phyloP scores from a whole-genome alignment of 2,888 invertebrate species.

The Trichacis sp. region DNA sequence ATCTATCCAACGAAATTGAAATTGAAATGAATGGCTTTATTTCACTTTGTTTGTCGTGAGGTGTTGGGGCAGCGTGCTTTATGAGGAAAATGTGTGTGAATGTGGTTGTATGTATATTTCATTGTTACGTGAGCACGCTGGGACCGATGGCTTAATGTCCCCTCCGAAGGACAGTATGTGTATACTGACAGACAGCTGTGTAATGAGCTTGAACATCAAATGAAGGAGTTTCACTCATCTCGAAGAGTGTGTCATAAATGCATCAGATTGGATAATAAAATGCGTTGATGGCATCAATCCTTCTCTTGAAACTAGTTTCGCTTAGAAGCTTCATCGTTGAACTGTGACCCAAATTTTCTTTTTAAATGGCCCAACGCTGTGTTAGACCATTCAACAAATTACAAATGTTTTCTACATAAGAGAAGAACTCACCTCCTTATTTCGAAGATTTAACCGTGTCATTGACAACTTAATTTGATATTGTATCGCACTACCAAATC shows the following conservation, averaged over 20 bases:
- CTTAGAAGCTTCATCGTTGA: conserved; percentile 15
- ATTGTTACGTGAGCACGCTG: too few relatives aligned
- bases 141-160: too few relatives aligned
- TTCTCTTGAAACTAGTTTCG: conserved; percentile 16
- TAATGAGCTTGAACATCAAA: too few relatives aligned
- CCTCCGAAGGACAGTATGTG: too few relatives aligned
- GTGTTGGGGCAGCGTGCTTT: too few relatives aligned
- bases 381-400: conserved; percentile 31
- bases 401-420: conserved; percentile 20
- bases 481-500: conserved; percentile 19
- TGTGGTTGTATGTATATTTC: too few relatives aligned
- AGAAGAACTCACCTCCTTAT: conserved; percentile 23
- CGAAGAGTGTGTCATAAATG: background rate
- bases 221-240: too few relatives aligned
- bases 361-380: conserved; percentile 33
- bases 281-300: conserved; percentile 22
- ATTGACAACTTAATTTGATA: conserved; percentile 24
- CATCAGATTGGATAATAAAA: conserved; percentile 20
- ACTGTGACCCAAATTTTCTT: conserved; percentile 18
- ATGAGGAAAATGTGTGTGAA: too few relatives aligned
- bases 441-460: conserved; percentile 27
- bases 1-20: too few relatives aligned
- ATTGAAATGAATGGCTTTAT: too few relatives aligned
- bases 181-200: too few relatives aligned
- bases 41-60: too few relatives aligned